Evolutionary conservation across 1,140 invertebrate species (phyloP).

Genomic region (Gonioctena quinquepunctata): DNA sequence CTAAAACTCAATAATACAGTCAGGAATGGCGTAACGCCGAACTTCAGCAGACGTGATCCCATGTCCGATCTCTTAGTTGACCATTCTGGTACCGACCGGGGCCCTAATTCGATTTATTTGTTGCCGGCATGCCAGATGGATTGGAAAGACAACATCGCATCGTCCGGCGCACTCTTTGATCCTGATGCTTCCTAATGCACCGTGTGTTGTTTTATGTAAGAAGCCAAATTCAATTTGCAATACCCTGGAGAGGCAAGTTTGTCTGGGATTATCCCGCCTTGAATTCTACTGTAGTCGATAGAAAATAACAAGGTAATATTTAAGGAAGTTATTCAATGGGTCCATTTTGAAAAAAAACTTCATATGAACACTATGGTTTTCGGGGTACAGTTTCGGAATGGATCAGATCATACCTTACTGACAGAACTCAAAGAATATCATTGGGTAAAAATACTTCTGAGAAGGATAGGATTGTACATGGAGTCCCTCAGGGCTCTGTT

Average conservation of each 20-base stretch:
- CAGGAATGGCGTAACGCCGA: too few relatives aligned
- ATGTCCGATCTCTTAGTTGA: conserved; percentile 28
- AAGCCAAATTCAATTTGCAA: conserved; percentile 41
- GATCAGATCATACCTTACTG: too few relatives aligned
- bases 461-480: too few relatives aligned
- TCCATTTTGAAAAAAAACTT: too few relatives aligned
- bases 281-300: background rate
- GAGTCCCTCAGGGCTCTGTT: too few relatives aligned
- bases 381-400: too few relatives aligned
- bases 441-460: too few relatives aligned
- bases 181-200: conserved; percentile 41
- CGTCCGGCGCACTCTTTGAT: conserved; percentile 40
- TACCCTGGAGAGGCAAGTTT: conserved; percentile 27
- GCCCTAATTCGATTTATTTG: conserved; percentile 48
- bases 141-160: conserved; percentile 47
- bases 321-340: too few relatives aligned
- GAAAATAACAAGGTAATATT: too few relatives aligned
- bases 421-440: too few relatives aligned
- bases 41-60: conserved; percentile 17
- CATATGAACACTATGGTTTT: too few relatives aligned
- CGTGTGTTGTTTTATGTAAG: conserved; percentile 47
- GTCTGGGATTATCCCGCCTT: conserved; percentile 9
- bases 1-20: too few relatives aligned
- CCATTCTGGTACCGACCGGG: conserved; percentile 34
- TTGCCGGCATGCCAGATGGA: conserved; percentile 42